Conservation (phyloP, 2,888 invertebrate genomes). For the Heliconius ethilla region DNA sequence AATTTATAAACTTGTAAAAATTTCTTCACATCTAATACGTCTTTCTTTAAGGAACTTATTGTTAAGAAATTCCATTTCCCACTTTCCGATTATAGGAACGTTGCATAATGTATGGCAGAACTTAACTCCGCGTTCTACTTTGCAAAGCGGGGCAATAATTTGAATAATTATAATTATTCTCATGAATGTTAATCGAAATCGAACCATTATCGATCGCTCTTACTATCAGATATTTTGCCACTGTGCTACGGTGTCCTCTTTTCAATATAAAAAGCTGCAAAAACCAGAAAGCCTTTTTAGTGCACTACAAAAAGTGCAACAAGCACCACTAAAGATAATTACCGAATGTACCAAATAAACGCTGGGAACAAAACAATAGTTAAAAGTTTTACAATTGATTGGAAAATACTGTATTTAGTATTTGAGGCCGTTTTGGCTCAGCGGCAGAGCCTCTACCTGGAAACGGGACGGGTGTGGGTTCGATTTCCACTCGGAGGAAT, state of each 20-base stretch:
- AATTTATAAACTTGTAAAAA: too few species aligned
- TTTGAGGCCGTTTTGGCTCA: not conserved
- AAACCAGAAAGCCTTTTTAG: constrained; percentile 13
- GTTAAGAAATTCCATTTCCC: too few species aligned
- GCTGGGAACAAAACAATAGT: not conserved
- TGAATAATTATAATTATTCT: too few species aligned
- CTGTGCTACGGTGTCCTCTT: not conserved
- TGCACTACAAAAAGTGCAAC: constrained; percentile 2
- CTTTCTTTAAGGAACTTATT: too few species aligned
- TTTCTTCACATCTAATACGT: too few species aligned
- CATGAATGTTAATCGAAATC: too few species aligned
- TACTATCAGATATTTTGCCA: not conserved
- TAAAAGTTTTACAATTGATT: constrained; percentile 3
- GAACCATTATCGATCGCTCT: not conserved
- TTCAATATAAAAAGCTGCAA: not conserved
- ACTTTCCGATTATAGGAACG: too few species aligned
- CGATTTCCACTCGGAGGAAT: not conserved
- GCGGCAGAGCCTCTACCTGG: not conserved
- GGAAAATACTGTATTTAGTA: not conserved
- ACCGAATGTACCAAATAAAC: constrained; percentile 10
- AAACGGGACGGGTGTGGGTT: not conserved
- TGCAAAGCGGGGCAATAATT: too few species aligned
- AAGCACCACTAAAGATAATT: constrained; percentile 7
- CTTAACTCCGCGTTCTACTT: too few species aligned
- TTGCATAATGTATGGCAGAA: too few species aligned